Evolutionary conservation across 92 coral and sea anemone species (phyloP), one percentile per base, ranked within the genome.

Genomic region (Epizoanthus illoricatus): DNA sequence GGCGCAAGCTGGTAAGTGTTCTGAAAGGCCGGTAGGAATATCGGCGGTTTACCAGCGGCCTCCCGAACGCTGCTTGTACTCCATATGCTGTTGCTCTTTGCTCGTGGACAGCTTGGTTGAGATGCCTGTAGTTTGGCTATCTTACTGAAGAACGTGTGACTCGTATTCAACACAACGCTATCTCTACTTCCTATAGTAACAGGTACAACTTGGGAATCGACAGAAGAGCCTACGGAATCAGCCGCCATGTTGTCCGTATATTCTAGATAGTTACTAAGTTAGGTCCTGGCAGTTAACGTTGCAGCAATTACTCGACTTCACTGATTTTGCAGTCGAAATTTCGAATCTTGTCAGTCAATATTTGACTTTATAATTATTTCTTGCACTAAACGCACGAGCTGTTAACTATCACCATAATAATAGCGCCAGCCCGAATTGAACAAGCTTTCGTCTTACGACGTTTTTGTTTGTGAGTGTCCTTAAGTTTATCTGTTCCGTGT

Each of bases 1-100:
- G 88, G 86, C 13, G 40, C 85, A 2, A 90, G 67, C 17, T 79
- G 85, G 63, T 90, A 87, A 13, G 93, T 87, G 70, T 90, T 90
- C 54, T 90, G 91, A 13, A 83, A 65, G 0, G 73, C 39, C 2
- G 52, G 52, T n/a, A 33, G 73, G 49, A 68, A 68, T 15, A 9
- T 15, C 7, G 7, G 21, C 23, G 49, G n/a, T 8, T 68, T 52
- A 13, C 18, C 49, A 28, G 49, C 23, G 18, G 33, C 23, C 21
- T 39, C 73, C 18, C 16, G 47, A 4, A 36, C 2, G 56, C 56
- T 52, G 56, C 15, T 9, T 68, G 23, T 16, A 9, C 49, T 68
- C 20, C 40, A 7, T 4, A 68, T 39, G 11, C 73, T 68, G 2
- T 65, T 33, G 15, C 70, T 15, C 23, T 65, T 65, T 13, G 70